Base-by-base conservation (phyloP, 2,888 invertebrate species). In the Cybosia mesomella region DNA sequence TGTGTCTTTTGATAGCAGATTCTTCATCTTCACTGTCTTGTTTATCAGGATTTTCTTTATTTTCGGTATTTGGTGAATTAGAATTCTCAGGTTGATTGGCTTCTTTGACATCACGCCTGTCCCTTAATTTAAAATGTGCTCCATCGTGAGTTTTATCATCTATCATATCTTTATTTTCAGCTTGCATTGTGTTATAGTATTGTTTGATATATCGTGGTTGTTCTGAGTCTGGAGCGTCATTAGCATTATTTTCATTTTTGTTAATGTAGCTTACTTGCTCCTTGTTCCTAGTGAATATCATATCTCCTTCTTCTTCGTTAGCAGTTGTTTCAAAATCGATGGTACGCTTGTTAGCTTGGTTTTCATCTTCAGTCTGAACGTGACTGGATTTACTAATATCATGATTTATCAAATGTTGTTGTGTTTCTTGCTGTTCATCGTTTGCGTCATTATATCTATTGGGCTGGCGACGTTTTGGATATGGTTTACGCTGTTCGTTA, bases 1-100 rank as follows among this genome's bases (percentile, higher is more conserved):
- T 89, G 60, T 93, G 93, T 65, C 87, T 87, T 80, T 89, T 91
- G 55, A 94, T 94, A 39, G 90, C 90, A 54, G 87, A 83, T 83
- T 93, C 92, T 79, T 91, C 93, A 78, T 89, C 88, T 82, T 90
- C 91, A 64, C 78, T 85, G 7, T 81, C 80, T n/a, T 72, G 67
- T 72, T 84, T 82, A 32, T 78, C 76, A 24, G 71, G 58, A 3
- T 55, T 72, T 58, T 79, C 77, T 32, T 85, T 85, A 65, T 74
- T 81, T 22, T 72, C 71, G 32, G 76, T 58, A 66, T 63, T 79
- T 73, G 65, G 73, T n/a, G 55, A 65, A 70, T 62, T 72, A 34
- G 75, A 66, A 22, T 75, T 58, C 11, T 83, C 80, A 49, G 36
- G 71, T 62, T 69, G 67, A 53, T 67, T 82, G 15, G 71, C 70